Percentiles rank a stretch among this genome's conserved stretches.
phyloP scores from a whole-genome alignment of 1,140 invertebrate genomes.

The Caerostris darwini region DNA sequence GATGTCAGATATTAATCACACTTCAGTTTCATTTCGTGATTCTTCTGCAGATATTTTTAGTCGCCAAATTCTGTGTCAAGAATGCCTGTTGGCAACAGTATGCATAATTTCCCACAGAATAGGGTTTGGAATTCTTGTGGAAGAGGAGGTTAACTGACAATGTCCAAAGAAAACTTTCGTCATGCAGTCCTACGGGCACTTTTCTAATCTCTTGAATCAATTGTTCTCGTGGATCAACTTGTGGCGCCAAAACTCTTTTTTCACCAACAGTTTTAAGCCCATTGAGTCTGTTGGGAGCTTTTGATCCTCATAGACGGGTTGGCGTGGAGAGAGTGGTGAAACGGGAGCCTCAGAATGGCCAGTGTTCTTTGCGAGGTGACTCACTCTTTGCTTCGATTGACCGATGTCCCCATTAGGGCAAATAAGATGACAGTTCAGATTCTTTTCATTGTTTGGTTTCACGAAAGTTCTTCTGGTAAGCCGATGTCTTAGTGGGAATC shows the following conservation, averaged over 20 bases:
- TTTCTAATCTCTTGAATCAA: conserved; percentile 77
- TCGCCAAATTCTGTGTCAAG: background rate
- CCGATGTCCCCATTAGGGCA: background rate
- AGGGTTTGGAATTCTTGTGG: conserved; percentile 14
- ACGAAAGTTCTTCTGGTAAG: conserved; percentile 24
- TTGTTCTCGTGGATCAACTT: conserved; percentile 71
- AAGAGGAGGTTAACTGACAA: background rate
- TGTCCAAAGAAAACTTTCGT: conserved; percentile 55
- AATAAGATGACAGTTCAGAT: background rate
- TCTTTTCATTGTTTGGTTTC: background rate
- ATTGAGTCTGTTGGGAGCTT: background rate
- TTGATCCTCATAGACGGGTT: background rate
- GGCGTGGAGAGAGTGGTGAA: conserved; percentile 63
- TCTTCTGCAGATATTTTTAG: background rate
- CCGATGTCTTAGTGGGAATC: conserved; percentile 4
- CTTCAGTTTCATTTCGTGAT: background rate
- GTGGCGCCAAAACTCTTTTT: background rate
- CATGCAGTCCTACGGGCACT: conserved; percentile 69
- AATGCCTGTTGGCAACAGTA: background rate
- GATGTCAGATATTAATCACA: background rate
- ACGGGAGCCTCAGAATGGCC: background rate
- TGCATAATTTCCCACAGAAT: conserved; percentile 3
- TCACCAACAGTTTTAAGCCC: background rate
- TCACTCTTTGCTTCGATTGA: background rate
- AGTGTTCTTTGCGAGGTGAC: background rate